Conservation (phyloP, 2,797 vertebrate species). For the Knipowitschia caucasica region DNA sequence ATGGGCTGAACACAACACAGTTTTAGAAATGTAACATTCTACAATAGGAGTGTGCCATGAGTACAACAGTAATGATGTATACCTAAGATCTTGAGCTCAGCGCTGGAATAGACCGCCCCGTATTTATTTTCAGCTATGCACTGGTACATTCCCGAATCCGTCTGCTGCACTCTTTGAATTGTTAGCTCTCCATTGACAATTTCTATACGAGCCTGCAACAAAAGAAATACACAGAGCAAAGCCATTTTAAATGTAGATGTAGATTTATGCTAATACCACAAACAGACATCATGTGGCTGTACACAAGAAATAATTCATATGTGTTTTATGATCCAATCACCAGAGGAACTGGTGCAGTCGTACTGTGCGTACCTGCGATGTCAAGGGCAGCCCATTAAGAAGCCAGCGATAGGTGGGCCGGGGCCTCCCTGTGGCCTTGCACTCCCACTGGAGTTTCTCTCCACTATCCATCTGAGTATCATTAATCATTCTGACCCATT, state of each 20-base stretch:
- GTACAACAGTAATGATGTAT: conserved; percentile 3
- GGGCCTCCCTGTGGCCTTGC: conserved; percentile 89
- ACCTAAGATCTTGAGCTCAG: conserved; percentile 91
- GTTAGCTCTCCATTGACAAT: conserved; percentile 85
- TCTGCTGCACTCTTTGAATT: conserved; percentile 83
- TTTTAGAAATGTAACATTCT: neutral
- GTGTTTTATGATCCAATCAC: conserved; percentile 25
- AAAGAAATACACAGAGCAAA: conserved; percentile 7
- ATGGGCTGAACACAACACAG: no score
- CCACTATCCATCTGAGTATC: conserved; percentile 93
- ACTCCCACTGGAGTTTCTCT: conserved; percentile 91
- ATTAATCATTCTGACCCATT: conserved; percentile 92
- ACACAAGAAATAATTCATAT: conserved; percentile 27
- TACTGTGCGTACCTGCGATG: conserved; percentile 66
- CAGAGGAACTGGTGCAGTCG: conserved; percentile 13
- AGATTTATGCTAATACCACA: conserved; percentile 1
- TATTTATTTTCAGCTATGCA: conserved; percentile 95
- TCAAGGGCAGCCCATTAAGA: conserved; percentile 83
- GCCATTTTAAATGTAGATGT: conserved; percentile 1
- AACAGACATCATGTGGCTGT: neutral
- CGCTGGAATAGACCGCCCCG: conserved; percentile 84
- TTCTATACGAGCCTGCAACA: conserved; percentile 83
- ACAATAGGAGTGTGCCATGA: neutral
- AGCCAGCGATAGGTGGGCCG: conserved; percentile 91
- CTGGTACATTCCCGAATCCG: conserved; percentile 95